A percentile compares a stretch with the other conserved stretches of the same genome.
These are phyloP conservation scores for Cataglyphis albicans DNA, from an alignment of 2,888 invertebrate species.

Conservation along the genomic window DNA sequence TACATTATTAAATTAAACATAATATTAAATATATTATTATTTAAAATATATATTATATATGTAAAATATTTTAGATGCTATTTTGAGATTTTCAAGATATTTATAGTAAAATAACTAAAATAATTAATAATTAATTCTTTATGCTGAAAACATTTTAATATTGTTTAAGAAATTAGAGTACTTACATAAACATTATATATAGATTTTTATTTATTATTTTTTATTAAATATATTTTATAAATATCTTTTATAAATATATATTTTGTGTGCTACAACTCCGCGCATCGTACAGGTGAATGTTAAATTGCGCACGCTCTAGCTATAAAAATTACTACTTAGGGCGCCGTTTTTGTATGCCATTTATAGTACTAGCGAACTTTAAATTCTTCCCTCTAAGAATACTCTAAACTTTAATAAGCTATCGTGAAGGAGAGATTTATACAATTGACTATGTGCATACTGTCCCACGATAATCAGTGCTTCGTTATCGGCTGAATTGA, in stretches of 20 bases:
- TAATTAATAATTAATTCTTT: no score
- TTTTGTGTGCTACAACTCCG: no score
- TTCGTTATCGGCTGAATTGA: slow-evolving; percentile 78
- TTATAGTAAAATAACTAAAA: no score
- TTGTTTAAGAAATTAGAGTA: no score
- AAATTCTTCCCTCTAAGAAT: not conserved
- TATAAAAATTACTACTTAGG: not conserved
- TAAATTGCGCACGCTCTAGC: not conserved
- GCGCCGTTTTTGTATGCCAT: not conserved
- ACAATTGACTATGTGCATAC: slow-evolving; percentile 66
- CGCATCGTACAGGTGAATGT: not conserved
- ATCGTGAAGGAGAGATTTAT: slow-evolving; percentile 57
- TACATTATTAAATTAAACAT: not conserved
- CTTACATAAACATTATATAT: no score
- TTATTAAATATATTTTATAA: not conserved
- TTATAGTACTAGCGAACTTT: not conserved
- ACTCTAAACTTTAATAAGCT: not conserved
- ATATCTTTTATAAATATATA: not conserved
- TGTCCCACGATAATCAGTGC: slow-evolving; percentile 79
- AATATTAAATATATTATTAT: no score
- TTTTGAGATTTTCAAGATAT: no score
- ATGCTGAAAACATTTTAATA: no score
- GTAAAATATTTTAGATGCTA: no score
- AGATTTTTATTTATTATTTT: not conserved
- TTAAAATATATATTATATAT: no score